Percentiles rank a stretch among this genome's conserved stretches.
Conservation (phyloP, 2,113 vertebrate species). For the Gyps fulvus region DNA sequence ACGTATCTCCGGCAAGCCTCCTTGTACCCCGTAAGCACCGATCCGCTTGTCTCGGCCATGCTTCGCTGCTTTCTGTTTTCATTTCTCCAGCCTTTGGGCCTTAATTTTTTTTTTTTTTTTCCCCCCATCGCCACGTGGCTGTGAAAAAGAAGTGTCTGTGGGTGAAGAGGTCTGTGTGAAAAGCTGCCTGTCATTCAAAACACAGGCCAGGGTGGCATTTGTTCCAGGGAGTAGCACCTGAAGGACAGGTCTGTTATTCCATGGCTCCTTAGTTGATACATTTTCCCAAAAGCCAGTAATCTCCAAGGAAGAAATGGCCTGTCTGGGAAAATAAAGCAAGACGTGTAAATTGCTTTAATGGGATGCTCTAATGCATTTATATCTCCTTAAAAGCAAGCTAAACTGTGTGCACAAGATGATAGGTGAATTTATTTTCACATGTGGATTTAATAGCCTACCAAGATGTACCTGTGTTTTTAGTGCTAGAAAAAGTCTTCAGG, state of each 20-base stretch:
- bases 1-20: neutral
- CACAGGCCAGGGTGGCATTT: neutral
- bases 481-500: neutral
- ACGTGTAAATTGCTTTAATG: neutral
- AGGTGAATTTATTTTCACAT: neutral
- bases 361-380: neutral
- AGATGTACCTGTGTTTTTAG: neutral
- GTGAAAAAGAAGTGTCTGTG: neutral
- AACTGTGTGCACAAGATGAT: neutral
- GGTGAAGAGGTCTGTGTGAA: neutral
- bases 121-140: neutral
- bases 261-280: neutral
- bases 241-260: neutral
- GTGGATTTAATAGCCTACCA: slow-evolving; percentile 10
- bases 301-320: neutral
- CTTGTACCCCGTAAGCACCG: neutral
- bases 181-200: neutral
- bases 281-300: neutral
- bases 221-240: neutral
- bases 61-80: neutral
- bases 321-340: neutral
- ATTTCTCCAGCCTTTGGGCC: neutral
- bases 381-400: neutral
- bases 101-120: neutral
- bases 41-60: neutral